These are phyloP conservation scores for Gallinago undulata DNA, from an alignment of 2,113 vertebrate species.

Conservation along the genomic window DNA sequence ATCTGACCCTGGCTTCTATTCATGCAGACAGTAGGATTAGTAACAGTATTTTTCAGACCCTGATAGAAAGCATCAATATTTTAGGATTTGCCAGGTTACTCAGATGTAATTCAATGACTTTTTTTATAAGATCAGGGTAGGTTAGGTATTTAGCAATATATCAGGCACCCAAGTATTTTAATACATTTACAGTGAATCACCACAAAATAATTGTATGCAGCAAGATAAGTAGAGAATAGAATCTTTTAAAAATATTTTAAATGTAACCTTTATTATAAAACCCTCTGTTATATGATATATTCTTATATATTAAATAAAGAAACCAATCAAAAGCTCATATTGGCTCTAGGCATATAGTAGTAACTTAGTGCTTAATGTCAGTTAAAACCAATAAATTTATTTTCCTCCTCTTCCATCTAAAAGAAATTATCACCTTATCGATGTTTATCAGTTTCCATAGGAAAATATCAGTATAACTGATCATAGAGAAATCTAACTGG, in stretches of 20 bases:
- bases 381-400: neutral
- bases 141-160: neutral
- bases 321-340: neutral
- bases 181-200: neutral
- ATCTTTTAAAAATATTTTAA: neutral
- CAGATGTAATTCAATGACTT: neutral
- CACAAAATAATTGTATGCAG: neutral
- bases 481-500: neutral
- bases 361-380: neutral
- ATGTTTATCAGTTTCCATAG: neutral
- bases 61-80: constrained; percentile 23
- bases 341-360: neutral
- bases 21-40: neutral
- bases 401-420: neutral
- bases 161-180: neutral
- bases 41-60: neutral
- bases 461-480: neutral
- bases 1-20: neutral
- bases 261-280: neutral
- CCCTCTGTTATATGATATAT: neutral
- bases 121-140: neutral
- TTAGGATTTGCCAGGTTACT: neutral
- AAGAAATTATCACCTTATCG: neutral
- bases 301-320: neutral
- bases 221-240: neutral